A percentile compares a stretch with the other conserved stretches of the same genome.
phyloP scores from a whole-genome alignment of 2,797 vertebrate species.

The Sebastes iracundus region DNA sequence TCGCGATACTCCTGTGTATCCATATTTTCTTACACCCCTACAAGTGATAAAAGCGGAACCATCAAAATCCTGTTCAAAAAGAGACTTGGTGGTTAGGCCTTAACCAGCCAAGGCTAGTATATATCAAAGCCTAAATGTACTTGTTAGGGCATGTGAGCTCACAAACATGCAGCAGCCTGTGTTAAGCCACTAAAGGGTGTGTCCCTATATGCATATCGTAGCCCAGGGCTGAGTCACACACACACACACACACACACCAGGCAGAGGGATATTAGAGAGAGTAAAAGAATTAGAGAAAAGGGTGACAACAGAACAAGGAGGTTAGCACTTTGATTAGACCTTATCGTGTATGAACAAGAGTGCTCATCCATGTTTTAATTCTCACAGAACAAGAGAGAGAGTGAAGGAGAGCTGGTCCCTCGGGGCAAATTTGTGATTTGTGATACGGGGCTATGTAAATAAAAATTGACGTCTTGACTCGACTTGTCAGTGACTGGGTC shows the following conservation, averaged over 20 bases:
- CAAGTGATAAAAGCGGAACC: not conserved
- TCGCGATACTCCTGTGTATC: too few species aligned
- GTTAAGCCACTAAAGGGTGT: constrained; percentile 49
- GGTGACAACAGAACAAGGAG: not conserved
- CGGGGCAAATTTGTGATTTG: not conserved
- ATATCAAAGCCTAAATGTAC: constrained; percentile 27
- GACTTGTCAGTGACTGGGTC: not conserved
- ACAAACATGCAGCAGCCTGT: constrained; percentile 64
- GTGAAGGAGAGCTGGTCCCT: not conserved
- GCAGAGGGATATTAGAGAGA: constrained; percentile 1
- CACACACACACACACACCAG: not conserved
- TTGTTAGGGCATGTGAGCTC: constrained; percentile 54
- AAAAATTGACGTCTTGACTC: not conserved
- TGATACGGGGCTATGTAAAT: not conserved
- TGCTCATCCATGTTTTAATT: not conserved
- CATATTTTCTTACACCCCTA: too few species aligned
- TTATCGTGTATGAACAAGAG: not conserved
- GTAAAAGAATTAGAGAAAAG: not conserved
- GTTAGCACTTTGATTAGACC: not conserved
- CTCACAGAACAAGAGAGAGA: not conserved
- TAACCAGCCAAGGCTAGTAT: not conserved
- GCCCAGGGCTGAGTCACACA: constrained; percentile 29
- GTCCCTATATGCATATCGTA: constrained; percentile 37
- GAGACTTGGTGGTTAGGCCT: not conserved
- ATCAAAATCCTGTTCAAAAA: constrained; percentile 6